These are phyloP conservation scores for Lasioglossum albipes DNA, from an alignment of 1,140 invertebrate genomes.

Conservation along the genomic window DNA sequence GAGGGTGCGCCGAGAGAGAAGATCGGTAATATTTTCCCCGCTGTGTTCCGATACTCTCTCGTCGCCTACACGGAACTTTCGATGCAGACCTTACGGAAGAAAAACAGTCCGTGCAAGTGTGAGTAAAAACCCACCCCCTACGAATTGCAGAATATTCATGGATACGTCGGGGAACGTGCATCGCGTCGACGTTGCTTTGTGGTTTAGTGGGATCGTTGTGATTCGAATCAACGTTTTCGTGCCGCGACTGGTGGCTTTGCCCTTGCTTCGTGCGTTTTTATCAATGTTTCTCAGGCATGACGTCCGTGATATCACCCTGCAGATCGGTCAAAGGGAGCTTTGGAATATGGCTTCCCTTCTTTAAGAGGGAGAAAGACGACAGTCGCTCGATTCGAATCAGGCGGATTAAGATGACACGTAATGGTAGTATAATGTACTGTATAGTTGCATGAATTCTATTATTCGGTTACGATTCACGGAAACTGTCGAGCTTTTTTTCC, in stretches of 20 bases:
- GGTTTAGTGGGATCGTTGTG: slow-evolving; percentile 23
- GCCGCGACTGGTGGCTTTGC: neutral
- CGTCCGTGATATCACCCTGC: slow-evolving; percentile 45
- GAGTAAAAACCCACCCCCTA: slow-evolving; percentile 80
- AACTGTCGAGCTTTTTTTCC: neutral
- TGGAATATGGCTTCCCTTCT: slow-evolving; percentile 59
- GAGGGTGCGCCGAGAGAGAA: slow-evolving; percentile 52
- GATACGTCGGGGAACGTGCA: slow-evolving; percentile 6
- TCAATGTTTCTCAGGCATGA: slow-evolving; percentile 3
- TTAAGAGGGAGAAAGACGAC: slow-evolving; percentile 18
- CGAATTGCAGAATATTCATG: slow-evolving; percentile 1
- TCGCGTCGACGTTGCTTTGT: slow-evolving; percentile 13
- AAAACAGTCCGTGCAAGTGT: slow-evolving; percentile 94
- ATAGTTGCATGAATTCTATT: neutral
- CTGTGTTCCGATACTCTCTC: slow-evolving; percentile 45
- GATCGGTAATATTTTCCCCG: slow-evolving; percentile 39
- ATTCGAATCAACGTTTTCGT: slow-evolving; percentile 6
- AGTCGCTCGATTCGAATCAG: slow-evolving; percentile 2
- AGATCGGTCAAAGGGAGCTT: slow-evolving; percentile 39
- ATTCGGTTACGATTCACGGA: no score
- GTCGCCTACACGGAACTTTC: slow-evolving; percentile 66
- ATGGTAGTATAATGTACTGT: neutral
- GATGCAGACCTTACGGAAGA: slow-evolving; percentile 94
- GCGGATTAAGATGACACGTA: neutral
- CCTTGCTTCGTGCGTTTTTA: neutral